Base-by-base conservation (phyloP, 2,113 vertebrate genomes). In the Sturnus vulgaris region DNA sequence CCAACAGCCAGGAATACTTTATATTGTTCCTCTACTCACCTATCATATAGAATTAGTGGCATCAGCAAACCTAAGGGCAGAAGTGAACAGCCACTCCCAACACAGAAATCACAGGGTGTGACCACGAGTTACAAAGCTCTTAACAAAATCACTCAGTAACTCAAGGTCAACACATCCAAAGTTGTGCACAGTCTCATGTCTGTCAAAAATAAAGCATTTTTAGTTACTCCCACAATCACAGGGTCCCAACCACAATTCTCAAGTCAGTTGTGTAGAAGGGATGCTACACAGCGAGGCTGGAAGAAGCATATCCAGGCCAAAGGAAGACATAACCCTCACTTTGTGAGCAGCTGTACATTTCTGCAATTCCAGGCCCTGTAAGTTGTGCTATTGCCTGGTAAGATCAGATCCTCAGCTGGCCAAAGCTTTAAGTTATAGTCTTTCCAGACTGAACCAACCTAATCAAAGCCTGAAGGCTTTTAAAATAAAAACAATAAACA, bases 301-400 rank as follows among this genome's bases (percentile, higher is more conserved):
- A 86, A 70, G 11, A 73, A 28, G 4, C 2, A 28, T 5, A 64
- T 5, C 15, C 65, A 92, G 11, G 14, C 46, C 79, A 57, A 85
- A 70, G 12, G 14, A 69, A 65, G 23, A 13, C 4, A 33, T 3
- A 80, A 53, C 7, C 16, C 13, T 53, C 30, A 60, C 5, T 44
- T 40, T 35, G 12, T 18, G 39, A 65, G 21, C 27, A 61, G 7
- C 35, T 65, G 5, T 7, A 11, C 0, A 0, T 35, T 77, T 60
- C 37, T 60, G 23, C 49, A 81, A 1, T 64, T 77, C 40, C 44
- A 71, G 35, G 21, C 12, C 8, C 17, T 15, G 10, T 2, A 31
- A 1, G 0, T 14, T 20, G 4, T 60, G 10, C 39, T 65, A 30
- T 8, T 57, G n/a, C 27, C 22, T 52, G 5, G 2, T 33, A 30